phyloP scores from a whole-genome alignment of 2,113 vertebrate genomes.

The Halcyon malimbica region DNA sequence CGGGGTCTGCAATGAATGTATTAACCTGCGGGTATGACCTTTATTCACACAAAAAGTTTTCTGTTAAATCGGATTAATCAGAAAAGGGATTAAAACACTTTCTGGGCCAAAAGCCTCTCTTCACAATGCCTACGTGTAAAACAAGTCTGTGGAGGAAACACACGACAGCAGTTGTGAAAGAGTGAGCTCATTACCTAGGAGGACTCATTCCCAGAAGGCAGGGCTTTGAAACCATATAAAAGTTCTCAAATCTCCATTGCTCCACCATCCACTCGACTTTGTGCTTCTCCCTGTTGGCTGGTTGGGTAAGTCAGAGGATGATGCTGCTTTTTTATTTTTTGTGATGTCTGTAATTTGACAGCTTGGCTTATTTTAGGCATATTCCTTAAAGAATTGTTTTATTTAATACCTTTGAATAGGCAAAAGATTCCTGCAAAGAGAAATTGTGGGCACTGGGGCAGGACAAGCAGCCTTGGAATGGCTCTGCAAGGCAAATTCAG shows the following conservation, averaged over 20 bases:
- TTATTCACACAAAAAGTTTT: background rate
- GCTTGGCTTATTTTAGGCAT: background rate
- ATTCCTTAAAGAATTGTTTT: background rate
- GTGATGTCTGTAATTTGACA: background rate
- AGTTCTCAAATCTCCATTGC: background rate
- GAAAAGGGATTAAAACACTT: background rate
- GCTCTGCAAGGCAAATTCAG: background rate
- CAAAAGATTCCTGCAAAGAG: background rate
- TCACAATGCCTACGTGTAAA: slow-evolving; percentile 35
- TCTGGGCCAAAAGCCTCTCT: background rate
- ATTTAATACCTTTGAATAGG: background rate
- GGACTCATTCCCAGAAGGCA: slow-evolving; percentile 65
- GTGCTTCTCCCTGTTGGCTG: background rate
- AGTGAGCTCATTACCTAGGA: slow-evolving; percentile 53
- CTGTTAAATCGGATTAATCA: background rate
- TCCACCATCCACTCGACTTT: background rate
- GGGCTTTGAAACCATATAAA: slow-evolving; percentile 63
- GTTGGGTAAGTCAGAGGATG: slow-evolving; percentile 24
- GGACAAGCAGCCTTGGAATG: background rate
- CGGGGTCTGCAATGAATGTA: accelerated
- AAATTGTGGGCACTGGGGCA: background rate
- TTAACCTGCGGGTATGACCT: background rate
- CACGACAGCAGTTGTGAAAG: slow-evolving; percentile 32
- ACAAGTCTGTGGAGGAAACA: slow-evolving; percentile 7
- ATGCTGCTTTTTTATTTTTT: no score